phyloP scores from a whole-genome alignment of 2,888 invertebrate genomes.

The Dromius quadrimaculatus region DNA sequence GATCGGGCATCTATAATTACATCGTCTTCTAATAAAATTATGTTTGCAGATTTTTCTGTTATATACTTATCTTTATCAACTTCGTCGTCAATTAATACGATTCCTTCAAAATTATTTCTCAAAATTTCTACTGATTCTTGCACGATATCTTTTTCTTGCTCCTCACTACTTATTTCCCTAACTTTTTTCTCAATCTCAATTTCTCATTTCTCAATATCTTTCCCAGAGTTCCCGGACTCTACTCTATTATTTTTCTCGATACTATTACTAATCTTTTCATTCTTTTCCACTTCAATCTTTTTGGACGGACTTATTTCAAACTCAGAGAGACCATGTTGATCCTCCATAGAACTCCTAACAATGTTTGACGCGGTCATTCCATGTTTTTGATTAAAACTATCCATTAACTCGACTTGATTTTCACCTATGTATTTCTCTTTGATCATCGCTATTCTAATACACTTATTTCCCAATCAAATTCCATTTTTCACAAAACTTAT shows the following conservation, averaged over 20 bases:
- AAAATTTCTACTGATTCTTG: background rate
- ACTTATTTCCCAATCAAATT: background rate
- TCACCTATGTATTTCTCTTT: background rate
- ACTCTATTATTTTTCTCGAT: background rate
- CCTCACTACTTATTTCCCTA: too few relatives aligned
- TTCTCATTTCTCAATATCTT: too few relatives aligned
- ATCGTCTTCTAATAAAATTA: background rate
- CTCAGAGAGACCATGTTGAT: too few relatives aligned
- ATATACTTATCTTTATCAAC: background rate
- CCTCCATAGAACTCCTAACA: too few relatives aligned
- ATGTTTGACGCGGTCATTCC: too few relatives aligned
- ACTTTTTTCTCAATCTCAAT: too few relatives aligned
- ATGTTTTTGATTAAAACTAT: background rate
- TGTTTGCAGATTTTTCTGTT: background rate
- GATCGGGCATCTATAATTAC: background rate
- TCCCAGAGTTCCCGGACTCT: background rate
- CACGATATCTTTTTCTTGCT: too few relatives aligned
- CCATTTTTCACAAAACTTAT: slow-evolving; percentile 14
- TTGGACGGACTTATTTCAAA: too few relatives aligned
- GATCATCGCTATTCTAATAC: background rate
- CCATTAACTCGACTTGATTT: background rate
- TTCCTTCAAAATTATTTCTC: background rate
- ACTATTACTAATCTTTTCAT: too few relatives aligned
- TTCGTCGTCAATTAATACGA: background rate
- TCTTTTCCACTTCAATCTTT: too few relatives aligned